Evolutionary conservation across 2,113 vertebrate species (phyloP).

Genomic region (Propithecus coquereli): DNA sequence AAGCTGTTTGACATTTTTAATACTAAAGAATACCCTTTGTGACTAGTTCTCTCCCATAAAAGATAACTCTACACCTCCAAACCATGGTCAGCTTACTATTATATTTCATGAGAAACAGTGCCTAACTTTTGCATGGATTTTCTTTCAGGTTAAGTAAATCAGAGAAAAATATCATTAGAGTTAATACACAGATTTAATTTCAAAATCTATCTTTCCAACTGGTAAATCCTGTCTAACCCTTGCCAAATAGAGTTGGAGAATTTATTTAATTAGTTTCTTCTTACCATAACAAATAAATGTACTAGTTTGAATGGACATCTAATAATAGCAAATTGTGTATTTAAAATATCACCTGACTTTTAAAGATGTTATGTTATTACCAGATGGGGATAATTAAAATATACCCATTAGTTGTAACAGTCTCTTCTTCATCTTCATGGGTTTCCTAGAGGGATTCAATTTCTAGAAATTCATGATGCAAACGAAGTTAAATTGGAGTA

Average conservation of each 20-base stretch:
- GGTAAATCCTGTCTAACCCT: not conserved
- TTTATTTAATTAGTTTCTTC: not conserved
- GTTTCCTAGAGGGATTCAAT: not conserved
- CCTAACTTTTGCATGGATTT: not conserved
- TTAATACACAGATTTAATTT: constrained; percentile 1
- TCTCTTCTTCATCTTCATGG: not conserved
- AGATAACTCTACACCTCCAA: not conserved
- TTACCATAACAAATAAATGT: not conserved
- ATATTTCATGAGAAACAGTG: not conserved
- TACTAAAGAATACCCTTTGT: not conserved
- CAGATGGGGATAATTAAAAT: constrained; percentile 15
- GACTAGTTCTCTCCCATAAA: not conserved
- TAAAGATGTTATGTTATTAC: not conserved
- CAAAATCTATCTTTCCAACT: not conserved
- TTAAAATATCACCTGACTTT: not conserved
- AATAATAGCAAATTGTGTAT: not conserved
- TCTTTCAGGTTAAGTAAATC: constrained; percentile 7
- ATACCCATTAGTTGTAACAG: not conserved
- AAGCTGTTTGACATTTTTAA: not conserved
- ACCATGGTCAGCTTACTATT: not conserved
- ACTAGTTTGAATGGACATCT: not conserved
- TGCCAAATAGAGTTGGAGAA: not conserved
- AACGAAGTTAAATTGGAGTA: not conserved
- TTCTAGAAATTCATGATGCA: constrained; percentile 8
- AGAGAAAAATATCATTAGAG: not conserved